Percentiles rank a stretch among this genome's conserved stretches.
phyloP scores from a whole-genome alignment of 2,113 vertebrate species.

The Takifugu flavidus region DNA sequence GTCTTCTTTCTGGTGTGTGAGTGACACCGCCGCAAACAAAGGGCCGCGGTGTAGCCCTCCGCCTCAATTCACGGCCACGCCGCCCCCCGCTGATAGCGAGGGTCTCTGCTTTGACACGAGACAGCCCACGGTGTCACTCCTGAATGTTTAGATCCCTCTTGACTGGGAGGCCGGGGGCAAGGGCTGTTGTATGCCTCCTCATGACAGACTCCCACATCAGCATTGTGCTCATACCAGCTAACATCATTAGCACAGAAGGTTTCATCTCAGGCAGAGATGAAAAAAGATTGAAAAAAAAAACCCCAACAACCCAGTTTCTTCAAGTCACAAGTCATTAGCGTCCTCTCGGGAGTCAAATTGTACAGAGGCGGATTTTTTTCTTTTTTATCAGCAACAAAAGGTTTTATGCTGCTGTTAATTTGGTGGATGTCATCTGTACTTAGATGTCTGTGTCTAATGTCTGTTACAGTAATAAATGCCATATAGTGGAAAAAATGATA shows the following conservation, averaged over 20 bases:
- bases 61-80: slow-evolving; percentile 58
- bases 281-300: not conserved
- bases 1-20: slow-evolving; percentile 63
- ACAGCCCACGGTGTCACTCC: slow-evolving; percentile 75
- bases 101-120: slow-evolving; percentile 73
- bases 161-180: slow-evolving; percentile 75
- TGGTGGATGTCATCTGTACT: slow-evolving; percentile 73
- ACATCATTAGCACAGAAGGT: slow-evolving; percentile 74
- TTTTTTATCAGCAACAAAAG: slow-evolving; percentile 66
- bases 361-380: slow-evolving; percentile 60
- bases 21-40: slow-evolving; percentile 72
- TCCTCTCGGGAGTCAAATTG: slow-evolving; percentile 71
- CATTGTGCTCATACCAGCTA: slow-evolving; percentile 73
- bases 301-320: slow-evolving; percentile 68
- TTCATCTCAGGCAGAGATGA: slow-evolving; percentile 62
- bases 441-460: slow-evolving; percentile 73
- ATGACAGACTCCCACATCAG: slow-evolving; percentile 74
- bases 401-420: slow-evolving; percentile 75
- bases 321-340: slow-evolving; percentile 75
- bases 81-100: slow-evolving; percentile 60
- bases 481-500: slow-evolving; percentile 60
- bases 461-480: slow-evolving; percentile 67
- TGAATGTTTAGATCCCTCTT: slow-evolving; percentile 71
- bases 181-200: slow-evolving; percentile 67
- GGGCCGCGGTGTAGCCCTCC: slow-evolving; percentile 56